Conservation (phyloP, 2,888 invertebrate genomes). For the Cataglyphis cursor region DNA sequence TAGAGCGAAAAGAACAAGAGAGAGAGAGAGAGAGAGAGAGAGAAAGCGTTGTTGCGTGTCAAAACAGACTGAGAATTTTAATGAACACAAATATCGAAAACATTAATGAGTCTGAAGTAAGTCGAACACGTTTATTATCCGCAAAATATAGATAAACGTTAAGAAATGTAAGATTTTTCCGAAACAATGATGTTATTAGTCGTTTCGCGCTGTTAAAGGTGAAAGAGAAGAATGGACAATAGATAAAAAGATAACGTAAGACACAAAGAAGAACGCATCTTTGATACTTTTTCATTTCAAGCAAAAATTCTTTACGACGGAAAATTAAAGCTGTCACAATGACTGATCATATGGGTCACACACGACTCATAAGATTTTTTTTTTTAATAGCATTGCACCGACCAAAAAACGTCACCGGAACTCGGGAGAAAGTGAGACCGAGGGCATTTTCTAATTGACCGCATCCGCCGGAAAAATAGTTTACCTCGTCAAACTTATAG, state of each 20-base stretch:
- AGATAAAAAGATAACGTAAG: neutral
- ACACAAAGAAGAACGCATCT: neutral
- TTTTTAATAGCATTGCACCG: conserved; percentile 27
- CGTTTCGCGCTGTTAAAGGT: neutral
- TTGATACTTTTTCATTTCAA: neutral
- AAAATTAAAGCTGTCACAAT: conserved; percentile 37
- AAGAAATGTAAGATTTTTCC: neutral
- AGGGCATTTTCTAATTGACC: conserved; percentile 84
- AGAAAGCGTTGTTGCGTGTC: conserved; percentile 30
- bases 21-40: neutral
- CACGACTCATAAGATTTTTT: conserved; percentile 35
- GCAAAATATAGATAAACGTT: neutral
- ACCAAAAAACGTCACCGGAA: conserved; percentile 35
- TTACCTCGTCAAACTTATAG: conserved; percentile 45
- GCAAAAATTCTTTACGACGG: neutral
- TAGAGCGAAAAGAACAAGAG: conserved; percentile 42
- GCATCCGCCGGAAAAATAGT: conserved; percentile 81
- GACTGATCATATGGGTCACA: conserved; percentile 51
- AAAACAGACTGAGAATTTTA: conserved; percentile 21
- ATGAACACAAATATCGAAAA: conserved; percentile 22
- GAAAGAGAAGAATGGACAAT: neutral
- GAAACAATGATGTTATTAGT: neutral
- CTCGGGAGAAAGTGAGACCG: conserved; percentile 82
- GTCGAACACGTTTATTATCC: neutral
- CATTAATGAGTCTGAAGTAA: conserved; percentile 25